Conservation (phyloP, 1,140 invertebrate genomes). For the Magallana gigas region DNA sequence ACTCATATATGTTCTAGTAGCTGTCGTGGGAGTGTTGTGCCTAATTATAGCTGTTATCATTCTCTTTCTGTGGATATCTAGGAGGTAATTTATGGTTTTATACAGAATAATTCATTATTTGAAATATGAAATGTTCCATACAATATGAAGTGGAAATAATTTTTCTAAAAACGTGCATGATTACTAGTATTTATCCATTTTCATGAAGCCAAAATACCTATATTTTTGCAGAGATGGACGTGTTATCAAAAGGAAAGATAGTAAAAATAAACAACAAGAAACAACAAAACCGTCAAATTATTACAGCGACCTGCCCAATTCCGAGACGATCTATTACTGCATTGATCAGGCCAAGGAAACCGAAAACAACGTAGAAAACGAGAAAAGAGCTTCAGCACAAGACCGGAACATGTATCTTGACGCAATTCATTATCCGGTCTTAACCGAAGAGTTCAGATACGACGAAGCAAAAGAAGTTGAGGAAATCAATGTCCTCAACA, state of each 20-base stretch:
- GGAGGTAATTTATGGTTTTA: background rate
- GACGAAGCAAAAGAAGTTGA: background rate
- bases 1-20: background rate
- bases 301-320: background rate
- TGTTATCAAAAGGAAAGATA: background rate
- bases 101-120: too few species aligned
- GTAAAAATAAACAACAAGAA: background rate
- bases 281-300: background rate
- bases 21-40: background rate
- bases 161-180: too few species aligned
- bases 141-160: too few species aligned
- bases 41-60: background rate
- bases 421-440: background rate
- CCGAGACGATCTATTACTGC: background rate
- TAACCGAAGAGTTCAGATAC: background rate
- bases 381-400: background rate
- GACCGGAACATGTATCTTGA: background rate
- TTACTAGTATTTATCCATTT: too few species aligned
- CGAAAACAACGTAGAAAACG: conserved; percentile 9
- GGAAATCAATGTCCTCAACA: background rate
- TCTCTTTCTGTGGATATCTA: background rate
- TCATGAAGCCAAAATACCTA: too few species aligned
- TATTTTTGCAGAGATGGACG: too few species aligned
- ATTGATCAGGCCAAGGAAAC: conserved; percentile 1
- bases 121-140: too few species aligned